Percentiles rank a stretch among this genome's conserved stretches.
phyloP scores from a whole-genome alignment of 2,888 invertebrate genomes.

The Agrotis exclamationis region DNA sequence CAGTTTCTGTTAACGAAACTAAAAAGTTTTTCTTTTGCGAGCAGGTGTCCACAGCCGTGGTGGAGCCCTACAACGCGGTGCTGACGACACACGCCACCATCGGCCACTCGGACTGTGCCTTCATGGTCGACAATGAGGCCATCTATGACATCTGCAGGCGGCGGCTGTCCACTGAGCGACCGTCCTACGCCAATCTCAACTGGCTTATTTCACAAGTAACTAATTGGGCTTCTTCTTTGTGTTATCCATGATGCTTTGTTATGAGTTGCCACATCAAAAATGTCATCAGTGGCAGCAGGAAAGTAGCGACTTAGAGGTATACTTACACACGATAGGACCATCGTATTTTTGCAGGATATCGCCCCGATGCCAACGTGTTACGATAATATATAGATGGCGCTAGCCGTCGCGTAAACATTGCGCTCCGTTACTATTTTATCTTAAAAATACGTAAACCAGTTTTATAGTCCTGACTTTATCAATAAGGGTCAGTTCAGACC shows the following conservation, averaged over 20 bases:
- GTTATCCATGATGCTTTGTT: neutral
- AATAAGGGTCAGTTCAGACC: no score
- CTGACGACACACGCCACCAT: slow-evolving; percentile 97
- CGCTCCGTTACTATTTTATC: no score
- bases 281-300: no score
- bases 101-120: slow-evolving; percentile 96
- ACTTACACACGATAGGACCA: no score
- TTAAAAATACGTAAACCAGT: no score
- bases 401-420: no score
- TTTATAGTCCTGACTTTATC: no score
- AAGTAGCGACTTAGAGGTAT: no score
- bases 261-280: no score
- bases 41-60: slow-evolving; percentile 97
- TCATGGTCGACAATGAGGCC: slow-evolving; percentile 99
- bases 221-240: neutral
- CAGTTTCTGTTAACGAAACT: slow-evolving; percentile 14
- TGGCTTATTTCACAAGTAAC: slow-evolving; percentile 95
- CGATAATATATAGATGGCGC: no score
- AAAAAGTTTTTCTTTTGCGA: slow-evolving; percentile 8
- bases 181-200: slow-evolving; percentile 96
- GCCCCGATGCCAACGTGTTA: no score
- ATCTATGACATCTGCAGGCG: slow-evolving; percentile 97
- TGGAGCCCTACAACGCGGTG: slow-evolving; percentile 98
- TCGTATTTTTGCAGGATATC: no score
- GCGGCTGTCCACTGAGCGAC: slow-evolving; percentile 95